Conservation (phyloP, 2,113 vertebrate genomes). For the Pluvialis apricaria region DNA sequence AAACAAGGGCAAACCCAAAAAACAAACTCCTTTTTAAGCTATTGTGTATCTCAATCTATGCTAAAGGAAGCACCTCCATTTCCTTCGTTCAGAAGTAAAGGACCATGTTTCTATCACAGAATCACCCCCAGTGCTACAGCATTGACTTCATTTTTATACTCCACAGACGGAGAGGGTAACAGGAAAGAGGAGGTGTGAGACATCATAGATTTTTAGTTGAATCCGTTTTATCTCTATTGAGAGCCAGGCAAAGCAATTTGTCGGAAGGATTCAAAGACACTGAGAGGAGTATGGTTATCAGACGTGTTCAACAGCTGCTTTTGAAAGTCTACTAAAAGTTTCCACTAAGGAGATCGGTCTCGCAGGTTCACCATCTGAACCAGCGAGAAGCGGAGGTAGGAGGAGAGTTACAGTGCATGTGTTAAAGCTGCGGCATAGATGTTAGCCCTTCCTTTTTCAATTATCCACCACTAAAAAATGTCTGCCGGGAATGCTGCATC, state of each 20-base stretch:
- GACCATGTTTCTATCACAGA: not conserved
- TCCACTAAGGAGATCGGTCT: not conserved
- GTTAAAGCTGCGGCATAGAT: not conserved
- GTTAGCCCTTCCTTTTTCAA: not conserved
- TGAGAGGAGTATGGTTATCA: not conserved
- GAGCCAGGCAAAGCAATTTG: not conserved
- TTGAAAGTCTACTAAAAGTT: not conserved
- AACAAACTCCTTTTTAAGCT: not conserved
- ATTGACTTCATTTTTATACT: not conserved
- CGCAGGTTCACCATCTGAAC: not conserved
- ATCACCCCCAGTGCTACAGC: not conserved
- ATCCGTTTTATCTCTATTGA: not conserved
- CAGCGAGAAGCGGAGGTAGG: not conserved
- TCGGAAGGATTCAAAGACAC: not conserved
- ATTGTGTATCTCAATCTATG: not conserved
- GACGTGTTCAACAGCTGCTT: not conserved
- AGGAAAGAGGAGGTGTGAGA: not conserved
- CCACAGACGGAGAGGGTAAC: not conserved
- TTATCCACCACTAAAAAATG: not conserved
- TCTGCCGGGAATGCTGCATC: not conserved
- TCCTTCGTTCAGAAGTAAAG: not conserved
- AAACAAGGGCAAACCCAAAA: not conserved
- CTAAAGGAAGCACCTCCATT: not conserved
- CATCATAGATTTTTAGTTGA: not conserved
- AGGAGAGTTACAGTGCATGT: not conserved